A percentile compares a stretch with the other conserved stretches of the same genome.
phyloP scores from a whole-genome alignment of 2,113 vertebrate species.

The Xiphorhynchus elegans region DNA sequence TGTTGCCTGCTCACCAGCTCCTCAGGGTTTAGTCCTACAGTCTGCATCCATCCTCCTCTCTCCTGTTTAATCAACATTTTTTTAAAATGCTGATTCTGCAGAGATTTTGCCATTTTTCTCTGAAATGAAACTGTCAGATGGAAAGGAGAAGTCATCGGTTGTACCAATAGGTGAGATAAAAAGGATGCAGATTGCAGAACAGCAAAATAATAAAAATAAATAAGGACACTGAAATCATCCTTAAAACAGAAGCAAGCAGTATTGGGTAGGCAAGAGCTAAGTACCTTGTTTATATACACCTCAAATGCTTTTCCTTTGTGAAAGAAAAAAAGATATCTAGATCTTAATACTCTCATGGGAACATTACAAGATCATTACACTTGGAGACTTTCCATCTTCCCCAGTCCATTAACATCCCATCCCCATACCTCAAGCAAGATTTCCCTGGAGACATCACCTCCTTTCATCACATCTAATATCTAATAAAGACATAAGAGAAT shows the following conservation, averaged over 20 bases:
- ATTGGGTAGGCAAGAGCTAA: background rate
- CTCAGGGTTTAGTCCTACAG: background rate
- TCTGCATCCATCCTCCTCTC: background rate
- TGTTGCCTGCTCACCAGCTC: background rate
- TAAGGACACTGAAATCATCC: background rate
- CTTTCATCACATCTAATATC: constrained; percentile 22
- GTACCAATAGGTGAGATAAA: background rate
- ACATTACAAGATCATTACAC: background rate
- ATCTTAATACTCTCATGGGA: background rate
- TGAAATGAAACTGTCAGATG: background rate
- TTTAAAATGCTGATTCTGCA: background rate
- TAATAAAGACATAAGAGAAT: constrained; percentile 42
- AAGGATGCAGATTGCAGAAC: background rate
- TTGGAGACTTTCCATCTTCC: background rate
- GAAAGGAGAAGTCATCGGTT: background rate
- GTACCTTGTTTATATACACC: background rate
- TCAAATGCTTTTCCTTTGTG: background rate
- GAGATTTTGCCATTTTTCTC: constrained; percentile 15
- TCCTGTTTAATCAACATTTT: background rate
- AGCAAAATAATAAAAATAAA: background rate
- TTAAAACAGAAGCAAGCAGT: background rate
- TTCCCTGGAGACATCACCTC: constrained; percentile 5
- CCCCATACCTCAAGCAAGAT: constrained; percentile 1
- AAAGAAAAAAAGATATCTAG: background rate
- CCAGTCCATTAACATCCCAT: background rate